Percentiles rank a stretch among this genome's conserved stretches.
Evolutionary conservation across 2,113 vertebrate genomes (phyloP).

Genomic region (Vulpes lagopus): DNA sequence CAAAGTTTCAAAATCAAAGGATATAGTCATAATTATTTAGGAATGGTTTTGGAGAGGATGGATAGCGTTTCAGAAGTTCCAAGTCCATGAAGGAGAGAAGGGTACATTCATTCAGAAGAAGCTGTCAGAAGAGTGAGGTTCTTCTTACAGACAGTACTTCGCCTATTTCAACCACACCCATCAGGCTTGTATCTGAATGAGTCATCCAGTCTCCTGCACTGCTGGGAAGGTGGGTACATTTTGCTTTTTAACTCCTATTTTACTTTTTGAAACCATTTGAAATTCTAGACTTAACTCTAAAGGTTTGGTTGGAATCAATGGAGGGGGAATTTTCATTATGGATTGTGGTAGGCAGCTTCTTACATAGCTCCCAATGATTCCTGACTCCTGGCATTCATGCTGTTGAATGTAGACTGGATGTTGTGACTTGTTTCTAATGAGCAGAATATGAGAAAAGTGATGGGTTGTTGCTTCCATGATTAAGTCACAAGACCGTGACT

Average conservation of each 20-base stretch:
- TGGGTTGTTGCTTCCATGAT: not conserved
- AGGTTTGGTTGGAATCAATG: constrained; percentile 1
- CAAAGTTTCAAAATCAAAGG: constrained; percentile 41
- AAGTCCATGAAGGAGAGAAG: constrained; percentile 29
- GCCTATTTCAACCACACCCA: constrained; percentile 9
- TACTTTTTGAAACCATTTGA: constrained; percentile 40
- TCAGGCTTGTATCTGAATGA: not conserved
- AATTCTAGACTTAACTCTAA: constrained; percentile 51
- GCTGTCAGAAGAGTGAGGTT: not conserved
- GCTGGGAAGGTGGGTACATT: not conserved
- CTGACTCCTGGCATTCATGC: not conserved
- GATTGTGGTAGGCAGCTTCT: constrained; percentile 29
- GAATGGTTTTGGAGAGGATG: not conserved
- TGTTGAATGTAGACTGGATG: not conserved
- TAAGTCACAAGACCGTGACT: constrained; percentile 10
- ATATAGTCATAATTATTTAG: constrained; percentile 28
- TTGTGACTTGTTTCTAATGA: constrained; percentile 21
- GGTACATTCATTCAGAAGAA: not conserved
- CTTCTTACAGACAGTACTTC: not conserved
- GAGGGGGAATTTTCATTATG: not conserved
- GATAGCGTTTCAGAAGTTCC: constrained; percentile 32
- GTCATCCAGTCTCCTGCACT: not conserved
- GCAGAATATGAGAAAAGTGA: not conserved
- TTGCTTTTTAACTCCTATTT: constrained; percentile 61
- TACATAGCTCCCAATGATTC: not conserved